Evolutionary conservation across 2,888 invertebrate species (phyloP).

Genomic region (Criorhina ranunculi): DNA sequence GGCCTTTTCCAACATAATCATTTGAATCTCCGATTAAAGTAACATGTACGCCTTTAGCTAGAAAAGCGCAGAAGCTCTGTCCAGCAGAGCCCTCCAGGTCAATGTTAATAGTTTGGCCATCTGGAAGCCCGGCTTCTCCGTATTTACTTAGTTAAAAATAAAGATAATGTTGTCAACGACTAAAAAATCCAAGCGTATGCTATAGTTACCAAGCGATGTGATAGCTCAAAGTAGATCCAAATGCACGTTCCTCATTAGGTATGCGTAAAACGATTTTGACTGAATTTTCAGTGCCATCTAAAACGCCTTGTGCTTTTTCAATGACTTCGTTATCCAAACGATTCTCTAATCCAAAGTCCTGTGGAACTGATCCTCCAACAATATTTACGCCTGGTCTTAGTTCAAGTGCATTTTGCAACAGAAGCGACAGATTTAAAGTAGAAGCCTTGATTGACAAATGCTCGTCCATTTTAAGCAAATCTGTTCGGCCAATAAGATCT

Average conservation of each 20-base stretch:
- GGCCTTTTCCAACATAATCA: conserved; percentile 98
- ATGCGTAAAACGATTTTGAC: conserved; percentile 92
- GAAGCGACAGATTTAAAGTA: conserved; percentile 92
- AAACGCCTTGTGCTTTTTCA: conserved; percentile 89
- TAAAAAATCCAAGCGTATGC: not conserved
- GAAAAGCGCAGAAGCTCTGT: conserved; percentile 99
- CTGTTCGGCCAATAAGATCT: conserved; percentile 96
- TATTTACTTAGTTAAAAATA: conserved; percentile 88
- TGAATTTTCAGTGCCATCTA: conserved; percentile 89
- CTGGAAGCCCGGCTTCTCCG: conserved; percentile 94
- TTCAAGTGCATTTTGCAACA: conserved; percentile 95
- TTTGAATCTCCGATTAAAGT: conserved; percentile 98
- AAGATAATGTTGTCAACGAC: not conserved
- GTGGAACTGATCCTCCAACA: conserved; percentile 92
- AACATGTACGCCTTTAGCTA: conserved; percentile 94
- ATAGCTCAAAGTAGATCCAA: conserved; percentile 97
- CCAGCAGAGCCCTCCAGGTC: conserved; percentile 96
- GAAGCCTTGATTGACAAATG: conserved; percentile 92
- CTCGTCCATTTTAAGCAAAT: conserved; percentile 92
- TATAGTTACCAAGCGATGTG: conserved; percentile 94
- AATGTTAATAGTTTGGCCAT: conserved; percentile 91
- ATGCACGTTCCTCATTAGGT: conserved; percentile 96
- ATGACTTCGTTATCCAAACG: conserved; percentile 93
- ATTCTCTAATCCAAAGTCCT: conserved; percentile 94
- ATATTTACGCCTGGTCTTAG: conserved; percentile 96